Evolutionary conservation across 2,888 invertebrate species (phyloP), one percentile per base, ranked within the genome.

Genomic region (Dastarcus helophoroides): DNA sequence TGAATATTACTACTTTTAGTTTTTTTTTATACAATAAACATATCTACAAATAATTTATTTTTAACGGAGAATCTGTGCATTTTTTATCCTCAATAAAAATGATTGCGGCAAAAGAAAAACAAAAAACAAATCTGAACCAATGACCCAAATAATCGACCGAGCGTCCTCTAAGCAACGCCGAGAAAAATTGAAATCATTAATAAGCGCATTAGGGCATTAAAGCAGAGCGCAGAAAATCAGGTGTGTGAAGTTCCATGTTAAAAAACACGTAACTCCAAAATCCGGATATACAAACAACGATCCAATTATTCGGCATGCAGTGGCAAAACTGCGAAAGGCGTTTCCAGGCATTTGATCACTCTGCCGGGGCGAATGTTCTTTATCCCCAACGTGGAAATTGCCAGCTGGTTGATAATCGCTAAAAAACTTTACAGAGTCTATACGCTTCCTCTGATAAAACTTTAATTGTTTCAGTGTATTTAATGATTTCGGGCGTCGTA

Each of bases 381-480:
- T 41, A 42, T 41, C 44, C 36, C 33, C 38, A 25, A 42, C 41
- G 43, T 44, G 46, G 46, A 50, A 50, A 45, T 38, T 40, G 43
- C 43, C 46, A 46, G 48, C 43, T 47, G 49, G 43, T 38, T 39
- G 46, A 42, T 46, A 44, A 48, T 47, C 43, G 41, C 37, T 38
- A 35, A 42, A 47, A 47, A 38, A 40, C 31, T 44, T 47, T 44
- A 41, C 36, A 42, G 37, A 38, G 31, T 35, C 29, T 32, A 33
- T 37, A 28, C 35, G 33, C 35, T 38, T 39, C 35, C 41, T 38
- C 42, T 35, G 39, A 38, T 38, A 37, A 41, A 43, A 44, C 43
- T 48, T 46, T 47, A 47, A 47, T 48, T 48, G 46, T 50, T 50
- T 47, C 43, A 37, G 38, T 34, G 43, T 45, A 40, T 40, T 44